phyloP scores from a whole-genome alignment of 2,113 vertebrate genomes.

The Pachypanchax playfairii region DNA sequence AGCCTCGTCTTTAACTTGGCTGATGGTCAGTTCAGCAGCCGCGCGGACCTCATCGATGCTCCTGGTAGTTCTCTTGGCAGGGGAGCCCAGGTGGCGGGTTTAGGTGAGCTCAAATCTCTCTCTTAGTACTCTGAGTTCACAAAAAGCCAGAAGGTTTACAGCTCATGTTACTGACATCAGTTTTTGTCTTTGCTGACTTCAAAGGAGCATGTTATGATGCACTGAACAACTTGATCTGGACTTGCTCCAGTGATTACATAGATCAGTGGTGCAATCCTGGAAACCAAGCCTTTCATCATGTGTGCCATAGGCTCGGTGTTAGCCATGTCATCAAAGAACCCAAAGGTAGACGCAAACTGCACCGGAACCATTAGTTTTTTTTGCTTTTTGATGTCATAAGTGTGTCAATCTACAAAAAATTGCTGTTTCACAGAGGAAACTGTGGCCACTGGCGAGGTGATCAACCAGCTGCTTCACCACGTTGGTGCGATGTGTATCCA shows the following conservation, averaged over 20 bases:
- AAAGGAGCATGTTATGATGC: constrained; percentile 95
- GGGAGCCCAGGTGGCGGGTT: constrained; percentile 94
- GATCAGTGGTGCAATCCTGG: constrained; percentile 99
- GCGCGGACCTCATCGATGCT: constrained; percentile 95
- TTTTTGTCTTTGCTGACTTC: constrained; percentile 7
- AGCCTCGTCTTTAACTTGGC: constrained; percentile 93
- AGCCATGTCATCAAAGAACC: constrained; percentile 93
- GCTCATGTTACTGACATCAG: not conserved
- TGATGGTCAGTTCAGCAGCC: constrained; percentile 94
- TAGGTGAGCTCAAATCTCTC: constrained; percentile 82
- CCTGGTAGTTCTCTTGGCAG: constrained; percentile 95
- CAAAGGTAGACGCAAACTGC: constrained; percentile 82
- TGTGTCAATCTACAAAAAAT: not conserved
- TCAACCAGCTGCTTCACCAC: constrained; percentile 97
- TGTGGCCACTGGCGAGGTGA: constrained; percentile 91
- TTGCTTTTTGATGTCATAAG: not conserved
- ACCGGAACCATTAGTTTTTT: not conserved
- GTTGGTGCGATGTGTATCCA: constrained; percentile 99
- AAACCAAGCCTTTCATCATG: constrained; percentile 98
- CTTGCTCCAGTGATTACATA: constrained; percentile 96
- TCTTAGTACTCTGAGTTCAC: not conserved
- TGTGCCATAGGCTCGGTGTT: constrained; percentile 95
- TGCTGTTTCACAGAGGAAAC: constrained; percentile 84
- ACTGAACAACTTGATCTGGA: constrained; percentile 98
- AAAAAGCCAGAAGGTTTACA: not conserved